Evolutionary conservation across 2,888 invertebrate species (phyloP).

Genomic region (Cantharis lateralis): DNA sequence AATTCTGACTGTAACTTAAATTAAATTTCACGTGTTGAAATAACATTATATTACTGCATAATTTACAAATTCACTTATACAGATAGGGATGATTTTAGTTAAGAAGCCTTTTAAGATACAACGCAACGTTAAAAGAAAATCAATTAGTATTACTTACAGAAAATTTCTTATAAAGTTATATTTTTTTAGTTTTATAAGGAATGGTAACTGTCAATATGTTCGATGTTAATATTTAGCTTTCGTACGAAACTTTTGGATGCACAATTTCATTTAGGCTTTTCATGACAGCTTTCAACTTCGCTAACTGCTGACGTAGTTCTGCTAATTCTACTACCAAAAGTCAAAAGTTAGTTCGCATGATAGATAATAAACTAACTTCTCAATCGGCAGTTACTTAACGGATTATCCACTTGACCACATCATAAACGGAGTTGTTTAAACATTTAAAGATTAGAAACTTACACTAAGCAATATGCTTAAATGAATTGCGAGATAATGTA

Average conservation of each 20-base stretch:
- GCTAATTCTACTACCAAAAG: not conserved
- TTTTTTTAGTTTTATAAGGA: not conserved
- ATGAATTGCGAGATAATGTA: too few species aligned
- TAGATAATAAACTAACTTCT: constrained; percentile 31
- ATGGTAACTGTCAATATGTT: not conserved
- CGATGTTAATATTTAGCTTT: not conserved
- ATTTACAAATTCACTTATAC: not conserved
- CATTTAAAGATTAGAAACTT: constrained; percentile 30
- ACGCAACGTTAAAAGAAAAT: not conserved
- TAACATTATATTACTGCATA: not conserved
- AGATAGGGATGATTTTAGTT: not conserved
- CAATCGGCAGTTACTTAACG: constrained; percentile 38
- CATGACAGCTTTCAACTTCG: not conserved
- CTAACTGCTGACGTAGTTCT: not conserved
- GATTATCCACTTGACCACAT: constrained; percentile 38
- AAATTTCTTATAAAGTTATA: not conserved
- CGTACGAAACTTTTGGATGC: not conserved
- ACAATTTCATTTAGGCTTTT: not conserved
- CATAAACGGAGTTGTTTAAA: constrained; percentile 31
- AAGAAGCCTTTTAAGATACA: not conserved
- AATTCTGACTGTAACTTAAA: not conserved
- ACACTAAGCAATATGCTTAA: not conserved
- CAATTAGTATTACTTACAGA: not conserved
- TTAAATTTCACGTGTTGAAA: not conserved
- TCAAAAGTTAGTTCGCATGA: constrained; percentile 8